phyloP scores from a whole-genome alignment of 2,797 vertebrate genomes.

The Danio tinwini region DNA sequence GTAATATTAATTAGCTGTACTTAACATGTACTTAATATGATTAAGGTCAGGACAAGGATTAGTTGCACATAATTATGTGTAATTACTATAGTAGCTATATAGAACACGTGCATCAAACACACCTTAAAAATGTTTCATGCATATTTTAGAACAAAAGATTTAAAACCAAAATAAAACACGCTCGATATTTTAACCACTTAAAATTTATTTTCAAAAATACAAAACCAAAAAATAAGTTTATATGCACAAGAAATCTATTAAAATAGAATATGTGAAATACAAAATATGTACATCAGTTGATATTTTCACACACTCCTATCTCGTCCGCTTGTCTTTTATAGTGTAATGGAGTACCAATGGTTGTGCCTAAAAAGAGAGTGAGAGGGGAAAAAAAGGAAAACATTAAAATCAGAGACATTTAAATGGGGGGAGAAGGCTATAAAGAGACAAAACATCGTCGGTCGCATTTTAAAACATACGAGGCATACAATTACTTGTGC shows the following conservation, averaged over 20 bases:
- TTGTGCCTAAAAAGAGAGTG: slow-evolving; percentile 79
- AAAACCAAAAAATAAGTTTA: slow-evolving; percentile 84
- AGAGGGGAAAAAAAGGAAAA: neutral
- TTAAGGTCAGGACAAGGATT: too few relatives aligned
- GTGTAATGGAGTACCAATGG: slow-evolving; percentile 94
- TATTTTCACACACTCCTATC: slow-evolving; percentile 71
- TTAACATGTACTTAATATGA: too few relatives aligned
- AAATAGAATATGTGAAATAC: slow-evolving; percentile 86
- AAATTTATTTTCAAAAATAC: slow-evolving; percentile 86
- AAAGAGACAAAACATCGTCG: too few relatives aligned
- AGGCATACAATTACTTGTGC: neutral
- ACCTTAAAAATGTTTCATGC: too few relatives aligned
- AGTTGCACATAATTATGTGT: too few relatives aligned
- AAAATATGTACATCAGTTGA: slow-evolving; percentile 81
- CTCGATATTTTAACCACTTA: slow-evolving; percentile 59
- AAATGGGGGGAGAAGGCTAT: too few relatives aligned
- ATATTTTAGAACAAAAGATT: too few relatives aligned
- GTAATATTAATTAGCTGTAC: too few relatives aligned
- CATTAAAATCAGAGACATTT: neutral
- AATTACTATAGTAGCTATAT: too few relatives aligned
- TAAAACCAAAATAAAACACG: neutral
- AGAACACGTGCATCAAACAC: too few relatives aligned
- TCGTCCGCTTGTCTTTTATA: slow-evolving; percentile 90
- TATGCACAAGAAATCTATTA: slow-evolving; percentile 84
- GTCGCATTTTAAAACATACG: neutral